Conservation (phyloP, 1,140 invertebrate species). For the Aphis craccivora region DNA sequence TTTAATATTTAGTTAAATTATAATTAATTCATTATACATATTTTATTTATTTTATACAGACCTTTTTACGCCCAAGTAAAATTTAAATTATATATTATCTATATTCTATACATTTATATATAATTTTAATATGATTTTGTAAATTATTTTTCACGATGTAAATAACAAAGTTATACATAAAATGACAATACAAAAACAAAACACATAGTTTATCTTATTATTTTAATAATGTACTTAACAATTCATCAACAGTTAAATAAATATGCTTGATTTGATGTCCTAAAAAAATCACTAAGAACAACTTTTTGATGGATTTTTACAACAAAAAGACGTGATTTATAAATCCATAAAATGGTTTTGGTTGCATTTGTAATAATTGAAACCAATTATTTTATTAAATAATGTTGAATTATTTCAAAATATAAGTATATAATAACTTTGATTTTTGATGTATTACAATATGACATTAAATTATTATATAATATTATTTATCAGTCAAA, state of each 20-base stretch:
- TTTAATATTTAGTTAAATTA: background rate
- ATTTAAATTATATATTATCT: background rate
- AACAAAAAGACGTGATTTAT: background rate
- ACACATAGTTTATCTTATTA: background rate
- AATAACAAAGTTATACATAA: conserved; percentile 44
- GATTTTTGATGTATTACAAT: too few relatives aligned
- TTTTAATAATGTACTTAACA: background rate
- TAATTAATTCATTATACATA: conserved; percentile 4
- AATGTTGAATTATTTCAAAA: background rate
- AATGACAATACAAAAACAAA: conserved; percentile 26
- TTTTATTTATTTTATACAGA: background rate
- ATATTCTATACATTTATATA: background rate
- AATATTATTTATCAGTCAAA: background rate
- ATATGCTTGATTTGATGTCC: background rate
- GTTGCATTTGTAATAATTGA: background rate
- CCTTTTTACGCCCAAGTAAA: conserved; percentile 38
- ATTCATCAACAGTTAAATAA: background rate
- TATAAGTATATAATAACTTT: background rate
- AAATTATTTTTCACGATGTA: conserved; percentile 51
- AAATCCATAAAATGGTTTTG: background rate
- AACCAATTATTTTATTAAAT: background rate
- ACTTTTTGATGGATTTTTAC: too few relatives aligned
- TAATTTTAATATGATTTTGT: conserved; percentile 30
- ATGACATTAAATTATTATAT: too few relatives aligned
- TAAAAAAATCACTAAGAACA: background rate